These are phyloP conservation scores for Euthynnus affinis DNA, from an alignment of 2,797 vertebrate species.

Conservation along the genomic window DNA sequence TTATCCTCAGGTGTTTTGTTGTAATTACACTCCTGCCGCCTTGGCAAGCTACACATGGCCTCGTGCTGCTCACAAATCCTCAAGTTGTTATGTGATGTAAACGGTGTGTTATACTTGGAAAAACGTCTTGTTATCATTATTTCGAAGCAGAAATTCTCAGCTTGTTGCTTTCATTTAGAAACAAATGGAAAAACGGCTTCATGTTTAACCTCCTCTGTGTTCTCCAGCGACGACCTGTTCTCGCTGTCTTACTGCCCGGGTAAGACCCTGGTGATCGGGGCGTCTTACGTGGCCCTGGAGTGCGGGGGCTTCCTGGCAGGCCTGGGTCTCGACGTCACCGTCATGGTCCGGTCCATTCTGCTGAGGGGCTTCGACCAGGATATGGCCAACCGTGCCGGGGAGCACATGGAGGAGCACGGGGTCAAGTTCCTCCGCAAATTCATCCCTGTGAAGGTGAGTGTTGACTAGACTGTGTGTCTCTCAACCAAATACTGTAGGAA, in stretches of 20 bases:
- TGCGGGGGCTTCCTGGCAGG: slow-evolving; percentile 96
- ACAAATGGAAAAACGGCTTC: neutral
- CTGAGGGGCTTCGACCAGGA: slow-evolving; percentile 97
- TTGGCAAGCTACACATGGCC: slow-evolving; percentile 6
- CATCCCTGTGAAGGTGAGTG: slow-evolving; percentile 89
- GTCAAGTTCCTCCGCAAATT: slow-evolving; percentile 93
- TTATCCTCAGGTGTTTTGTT: slow-evolving; percentile 30
- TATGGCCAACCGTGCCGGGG: slow-evolving; percentile 94
- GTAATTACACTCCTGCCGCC: slow-evolving; percentile 14
- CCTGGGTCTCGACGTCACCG: slow-evolving; percentile 92
- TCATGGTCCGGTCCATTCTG: slow-evolving; percentile 96
- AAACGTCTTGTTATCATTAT: neutral
- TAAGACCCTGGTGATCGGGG: slow-evolving; percentile 94
- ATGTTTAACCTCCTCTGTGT: neutral
- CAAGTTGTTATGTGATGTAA: neutral
- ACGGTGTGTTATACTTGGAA: neutral
- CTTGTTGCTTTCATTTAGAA: neutral
- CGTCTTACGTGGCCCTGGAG: slow-evolving; percentile 95
- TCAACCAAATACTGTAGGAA: too few species aligned
- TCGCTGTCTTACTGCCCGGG: slow-evolving; percentile 95
- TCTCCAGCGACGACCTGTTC: slow-evolving; percentile 94
- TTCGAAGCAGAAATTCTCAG: neutral
- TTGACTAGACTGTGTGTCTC: neutral
- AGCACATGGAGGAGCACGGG: slow-evolving; percentile 92
- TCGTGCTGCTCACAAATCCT: slow-evolving; percentile 13